Evolutionary conservation across 2,113 vertebrate genomes (phyloP).

Genomic region (Balaeniceps rex): DNA sequence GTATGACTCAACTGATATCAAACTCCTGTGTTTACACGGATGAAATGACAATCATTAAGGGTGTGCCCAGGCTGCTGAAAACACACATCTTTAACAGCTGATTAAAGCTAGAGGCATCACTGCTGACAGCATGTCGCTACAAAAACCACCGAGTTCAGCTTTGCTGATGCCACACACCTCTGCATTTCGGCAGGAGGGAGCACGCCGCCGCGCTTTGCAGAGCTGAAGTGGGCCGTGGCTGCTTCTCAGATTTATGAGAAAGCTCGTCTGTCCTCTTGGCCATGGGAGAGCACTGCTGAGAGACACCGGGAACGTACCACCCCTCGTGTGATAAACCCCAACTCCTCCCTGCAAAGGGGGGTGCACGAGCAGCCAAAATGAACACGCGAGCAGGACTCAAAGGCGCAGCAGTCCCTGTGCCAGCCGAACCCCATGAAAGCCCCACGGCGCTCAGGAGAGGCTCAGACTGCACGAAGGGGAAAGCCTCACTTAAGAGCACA

Average conservation of each 20-base stretch:
- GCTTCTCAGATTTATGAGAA: background rate
- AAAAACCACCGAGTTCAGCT: fast-evolving
- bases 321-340: background rate
- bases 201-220: fast-evolving
- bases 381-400: fast-evolving
- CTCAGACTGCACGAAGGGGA: fast-evolving
- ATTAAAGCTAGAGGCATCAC: background rate
- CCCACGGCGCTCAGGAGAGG: fast-evolving
- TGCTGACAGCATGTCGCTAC: background rate
- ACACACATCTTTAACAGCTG: background rate
- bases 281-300: background rate
- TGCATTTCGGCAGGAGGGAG: background rate
- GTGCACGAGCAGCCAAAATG: background rate
- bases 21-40: background rate
- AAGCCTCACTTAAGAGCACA: background rate
- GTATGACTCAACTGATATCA: background rate
- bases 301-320: too few relatives aligned
- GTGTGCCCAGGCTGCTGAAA: background rate
- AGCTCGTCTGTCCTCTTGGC: background rate
- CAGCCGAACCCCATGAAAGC: fast-evolving
- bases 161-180: background rate
- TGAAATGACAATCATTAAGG: background rate
- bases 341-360: background rate
- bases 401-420: background rate
- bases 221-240: background rate